Conservation (phyloP, 2,113 vertebrate species). For the Petroica traversi region DNA sequence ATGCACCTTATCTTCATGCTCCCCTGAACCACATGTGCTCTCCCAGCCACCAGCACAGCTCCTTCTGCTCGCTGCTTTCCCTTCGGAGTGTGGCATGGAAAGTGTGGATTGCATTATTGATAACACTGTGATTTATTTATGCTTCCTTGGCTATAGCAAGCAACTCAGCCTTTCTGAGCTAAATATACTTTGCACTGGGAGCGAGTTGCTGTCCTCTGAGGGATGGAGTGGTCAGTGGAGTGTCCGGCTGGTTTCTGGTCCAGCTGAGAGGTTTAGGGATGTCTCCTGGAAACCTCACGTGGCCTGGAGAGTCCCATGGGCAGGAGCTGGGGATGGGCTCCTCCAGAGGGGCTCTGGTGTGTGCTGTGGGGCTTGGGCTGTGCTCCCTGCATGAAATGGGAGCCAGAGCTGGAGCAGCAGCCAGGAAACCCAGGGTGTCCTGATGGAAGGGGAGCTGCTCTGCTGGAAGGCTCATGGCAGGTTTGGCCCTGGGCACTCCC, state of each 20-base stretch:
- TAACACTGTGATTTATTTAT: constrained; percentile 16
- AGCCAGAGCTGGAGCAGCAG: not conserved
- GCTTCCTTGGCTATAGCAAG: not conserved
- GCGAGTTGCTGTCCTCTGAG: fast-evolving
- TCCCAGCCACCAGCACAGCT: fast-evolving
- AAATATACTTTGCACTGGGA: not conserved
- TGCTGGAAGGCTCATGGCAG: fast-evolving
- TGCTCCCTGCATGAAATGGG: fast-evolving
- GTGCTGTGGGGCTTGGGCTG: not conserved
- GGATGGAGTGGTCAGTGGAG: fast-evolving
- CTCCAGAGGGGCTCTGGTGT: not conserved
- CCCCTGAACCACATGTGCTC: fast-evolving
- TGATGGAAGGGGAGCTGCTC: not conserved
- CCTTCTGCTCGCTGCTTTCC: not conserved
- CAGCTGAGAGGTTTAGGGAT: not conserved
- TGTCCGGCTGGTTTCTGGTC: fast-evolving
- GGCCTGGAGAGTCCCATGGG: not conserved
- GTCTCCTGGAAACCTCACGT: fast-evolving
- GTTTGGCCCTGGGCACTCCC: fast-evolving
- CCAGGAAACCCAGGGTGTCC: no score
- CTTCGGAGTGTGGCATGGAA: fast-evolving
- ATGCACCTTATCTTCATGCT: not conserved
- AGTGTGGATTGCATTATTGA: constrained; percentile 14
- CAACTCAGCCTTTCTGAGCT: not conserved
- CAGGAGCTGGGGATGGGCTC: not conserved